Conservation (phyloP, 2,888 invertebrate genomes). For the Hyppa rectilinea region DNA sequence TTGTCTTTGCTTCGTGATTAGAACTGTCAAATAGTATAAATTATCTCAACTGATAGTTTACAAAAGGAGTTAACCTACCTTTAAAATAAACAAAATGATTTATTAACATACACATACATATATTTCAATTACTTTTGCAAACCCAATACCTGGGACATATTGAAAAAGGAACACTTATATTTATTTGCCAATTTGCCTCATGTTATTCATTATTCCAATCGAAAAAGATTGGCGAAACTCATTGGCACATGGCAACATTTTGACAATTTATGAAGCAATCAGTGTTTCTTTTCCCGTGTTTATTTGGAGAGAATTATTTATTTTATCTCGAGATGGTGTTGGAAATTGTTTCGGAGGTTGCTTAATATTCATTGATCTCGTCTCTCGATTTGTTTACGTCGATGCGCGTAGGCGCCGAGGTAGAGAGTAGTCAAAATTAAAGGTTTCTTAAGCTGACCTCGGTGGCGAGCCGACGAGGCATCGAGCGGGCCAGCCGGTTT, state of each 20-base stretch:
- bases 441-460: constrained; percentile 68
- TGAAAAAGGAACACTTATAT: constrained; percentile 72
- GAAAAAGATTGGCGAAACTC: constrained; percentile 77
- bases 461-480: constrained; percentile 46
- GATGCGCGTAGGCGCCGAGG: constrained; percentile 79
- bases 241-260: constrained; percentile 79
- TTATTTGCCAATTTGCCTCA: constrained; percentile 82
- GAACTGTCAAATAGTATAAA: not conserved
- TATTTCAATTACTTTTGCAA: constrained; percentile 78
- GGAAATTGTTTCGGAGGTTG: constrained; percentile 86
- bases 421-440: constrained; percentile 82
- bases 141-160: constrained; percentile 73
- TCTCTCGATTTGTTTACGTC: constrained; percentile 87
- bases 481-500: constrained; percentile 74
- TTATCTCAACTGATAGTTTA: not conserved
- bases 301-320: constrained; percentile 85
- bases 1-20: not conserved
- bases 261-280: constrained; percentile 89
- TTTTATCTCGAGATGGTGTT: constrained; percentile 82
- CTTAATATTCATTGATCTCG: constrained; percentile 89
- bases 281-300: constrained; percentile 83
- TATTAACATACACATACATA: constrained; percentile 66
- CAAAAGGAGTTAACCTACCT: not conserved
- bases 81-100: not conserved
- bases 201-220: constrained; percentile 81